Evolutionary conservation across 2,797 vertebrate species (phyloP).

Genomic region (Petrocephalus sullivani): DNA sequence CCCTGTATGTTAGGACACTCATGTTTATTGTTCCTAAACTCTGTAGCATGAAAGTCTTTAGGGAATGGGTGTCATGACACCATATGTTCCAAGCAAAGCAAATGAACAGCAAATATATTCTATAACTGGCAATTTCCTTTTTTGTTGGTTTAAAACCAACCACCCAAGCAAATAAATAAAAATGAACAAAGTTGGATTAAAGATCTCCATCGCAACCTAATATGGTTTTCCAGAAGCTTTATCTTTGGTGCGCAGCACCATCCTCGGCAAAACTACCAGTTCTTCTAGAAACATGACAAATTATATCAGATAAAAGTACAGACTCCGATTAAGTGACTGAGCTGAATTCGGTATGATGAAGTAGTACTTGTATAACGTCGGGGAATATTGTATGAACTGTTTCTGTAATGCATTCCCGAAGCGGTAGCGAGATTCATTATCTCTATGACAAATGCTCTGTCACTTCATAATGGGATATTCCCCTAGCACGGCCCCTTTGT

Average conservation of each 20-base stretch:
- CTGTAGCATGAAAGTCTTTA: not conserved
- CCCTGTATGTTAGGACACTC: not conserved
- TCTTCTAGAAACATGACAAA: slow-evolving; percentile 28
- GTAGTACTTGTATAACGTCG: slow-evolving; percentile 11
- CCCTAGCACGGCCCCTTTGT: slow-evolving; percentile 3
- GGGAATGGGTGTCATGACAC: not conserved
- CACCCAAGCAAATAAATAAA: not conserved
- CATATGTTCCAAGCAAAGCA: not conserved
- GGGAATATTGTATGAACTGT: slow-evolving; percentile 13
- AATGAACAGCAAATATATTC: not conserved
- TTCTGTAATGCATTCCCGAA: slow-evolving; percentile 12
- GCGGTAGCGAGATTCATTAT: slow-evolving; percentile 15
- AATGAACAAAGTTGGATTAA: slow-evolving; percentile 6
- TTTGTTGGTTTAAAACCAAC: not conserved
- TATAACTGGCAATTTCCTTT: not conserved
- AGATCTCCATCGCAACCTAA: not conserved
- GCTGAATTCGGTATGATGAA: slow-evolving; percentile 17
- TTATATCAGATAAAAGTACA: slow-evolving; percentile 18
- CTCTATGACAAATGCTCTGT: slow-evolving; percentile 18
- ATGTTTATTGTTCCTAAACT: not conserved
- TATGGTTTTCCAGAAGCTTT: slow-evolving; percentile 8
- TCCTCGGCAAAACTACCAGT: slow-evolving; percentile 4
- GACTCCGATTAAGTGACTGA: slow-evolving; percentile 9
- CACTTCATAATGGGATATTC: slow-evolving; percentile 14
- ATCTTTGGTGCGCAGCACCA: slow-evolving; percentile 13